Evolutionary conservation across 2,888 invertebrate species (phyloP).

Genomic region (Osmoderma eremita): DNA sequence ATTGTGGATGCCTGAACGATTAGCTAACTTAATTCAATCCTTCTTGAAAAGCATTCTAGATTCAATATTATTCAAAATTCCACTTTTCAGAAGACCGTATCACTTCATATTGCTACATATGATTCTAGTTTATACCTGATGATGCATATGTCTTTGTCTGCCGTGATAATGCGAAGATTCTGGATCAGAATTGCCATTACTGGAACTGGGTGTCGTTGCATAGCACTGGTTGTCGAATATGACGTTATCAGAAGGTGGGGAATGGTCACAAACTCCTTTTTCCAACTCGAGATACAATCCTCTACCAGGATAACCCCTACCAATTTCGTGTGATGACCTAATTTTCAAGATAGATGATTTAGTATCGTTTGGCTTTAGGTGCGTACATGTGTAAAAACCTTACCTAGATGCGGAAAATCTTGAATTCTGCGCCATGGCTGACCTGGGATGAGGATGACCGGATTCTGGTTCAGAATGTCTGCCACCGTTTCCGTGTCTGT

Average conservation of each 20-base stretch:
- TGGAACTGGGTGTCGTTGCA: conserved; percentile 93
- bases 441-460: conserved; percentile 65
- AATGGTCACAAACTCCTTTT: conserved; percentile 71
- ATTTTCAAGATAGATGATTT: conserved; percentile 46
- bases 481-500: conserved; percentile 68
- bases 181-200: conserved; percentile 91
- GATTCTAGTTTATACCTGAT: conserved; percentile 63
- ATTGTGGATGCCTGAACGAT: too few species aligned
- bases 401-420: conserved; percentile 73
- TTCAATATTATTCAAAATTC: too few species aligned
- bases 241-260: conserved; percentile 92
- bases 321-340: conserved; percentile 79
- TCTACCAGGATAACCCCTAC: conserved; percentile 76
- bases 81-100: too few species aligned
- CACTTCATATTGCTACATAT: too few species aligned
- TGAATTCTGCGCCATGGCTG: conserved; percentile 73
- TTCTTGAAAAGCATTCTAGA: too few species aligned
- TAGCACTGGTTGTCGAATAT: conserved; percentile 96
- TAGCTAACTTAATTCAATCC: too few species aligned
- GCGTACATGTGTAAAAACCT: conserved; percentile 19
- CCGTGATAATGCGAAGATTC: conserved; percentile 74
- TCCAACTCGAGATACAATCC: conserved; percentile 84
- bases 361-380: neutral
- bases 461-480: conserved; percentile 65
- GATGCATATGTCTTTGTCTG: conserved; percentile 69